Conservation (phyloP, 2,888 invertebrate genomes). For the Dexiosoma caninum region DNA sequence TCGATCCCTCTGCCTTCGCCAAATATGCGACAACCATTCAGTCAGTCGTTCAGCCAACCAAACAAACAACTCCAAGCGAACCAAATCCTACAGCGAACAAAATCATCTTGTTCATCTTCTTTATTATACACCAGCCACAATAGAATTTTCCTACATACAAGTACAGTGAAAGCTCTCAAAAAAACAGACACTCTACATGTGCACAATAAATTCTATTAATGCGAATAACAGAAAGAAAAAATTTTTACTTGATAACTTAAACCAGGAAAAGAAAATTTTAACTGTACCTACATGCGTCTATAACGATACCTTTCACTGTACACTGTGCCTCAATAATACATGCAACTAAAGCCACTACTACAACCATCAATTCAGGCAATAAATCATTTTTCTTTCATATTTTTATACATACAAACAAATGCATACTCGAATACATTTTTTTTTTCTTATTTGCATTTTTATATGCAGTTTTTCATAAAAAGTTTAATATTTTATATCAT, state of each 20-base stretch:
- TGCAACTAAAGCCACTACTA: slow-evolving; percentile 26
- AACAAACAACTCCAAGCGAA: slow-evolving; percentile 41
- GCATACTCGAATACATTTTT: slow-evolving; percentile 20
- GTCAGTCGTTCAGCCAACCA: slow-evolving; percentile 16
- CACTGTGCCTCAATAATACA: background rate
- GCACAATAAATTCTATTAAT: no score
- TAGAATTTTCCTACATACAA: slow-evolving; percentile 7
- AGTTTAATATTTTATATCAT: background rate
- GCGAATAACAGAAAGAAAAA: no score
- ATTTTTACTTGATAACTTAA: no score
- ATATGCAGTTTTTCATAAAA: slow-evolving; percentile 42
- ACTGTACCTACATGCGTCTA: no score
- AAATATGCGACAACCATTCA: slow-evolving; percentile 11
- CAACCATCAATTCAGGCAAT: slow-evolving; percentile 65
- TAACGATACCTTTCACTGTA: no score
- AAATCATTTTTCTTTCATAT: slow-evolving; percentile 73
- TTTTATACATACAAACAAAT: slow-evolving; percentile 64
- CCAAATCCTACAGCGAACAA: slow-evolving; percentile 28
- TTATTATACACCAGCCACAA: slow-evolving; percentile 2
- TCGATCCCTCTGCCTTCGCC: slow-evolving; percentile 33
- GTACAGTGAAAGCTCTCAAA: no score
- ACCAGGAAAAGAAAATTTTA: no score
- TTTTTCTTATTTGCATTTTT: slow-evolving; percentile 66
- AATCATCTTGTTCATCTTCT: slow-evolving; percentile 21
- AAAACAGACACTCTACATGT: no score